Evolutionary conservation across 1,140 invertebrate genomes (phyloP), one percentile per base, ranked within the genome.

Genomic region (Drosophila pachea): DNA sequence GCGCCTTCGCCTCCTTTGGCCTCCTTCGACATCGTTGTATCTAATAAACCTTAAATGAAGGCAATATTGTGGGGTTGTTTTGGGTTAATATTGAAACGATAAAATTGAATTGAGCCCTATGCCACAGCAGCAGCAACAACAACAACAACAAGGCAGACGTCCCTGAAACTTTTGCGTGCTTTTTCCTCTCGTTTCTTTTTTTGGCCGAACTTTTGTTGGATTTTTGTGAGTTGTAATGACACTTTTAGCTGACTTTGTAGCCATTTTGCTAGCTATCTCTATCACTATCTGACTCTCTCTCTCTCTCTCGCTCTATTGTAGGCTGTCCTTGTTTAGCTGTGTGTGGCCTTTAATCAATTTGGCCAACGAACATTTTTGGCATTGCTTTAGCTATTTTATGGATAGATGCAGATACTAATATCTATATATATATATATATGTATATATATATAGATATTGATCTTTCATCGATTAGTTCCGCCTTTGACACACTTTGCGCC

Each of bases 41-140:
- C 86, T 87, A 88, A 88, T 88, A 88, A 88, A 88, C 86, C 86
- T 88, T 87, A 88, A 88, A 88, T 88, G 86, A 88, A 82, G 81
- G 84, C 86, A 88, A 88, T 88, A 88, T 88, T 88, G 86, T 86
- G 86, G 86, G 82, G 86, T 82, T 87, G 81, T 88, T 88, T 88
- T 86, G 86, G 86, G 86, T 88, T 88, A 82, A 88, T 88, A 78
- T 88, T 86, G 86, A 78, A 82, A 88, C 77, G 81, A 88, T 86
- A 88, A 88, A 88, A 88, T 86, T 82, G 75, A 88, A 88, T 88
- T 88, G 86, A 78, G 86, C 76, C 81, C 49, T 77, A 70, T 78
- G 79, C 74, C 78, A 45, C 72, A 68, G 47, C 49, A 49, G 31
- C 58, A 55, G 45, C 56, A 35, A n/a, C 63, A 59, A 54, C 54